A percentile compares a stretch with the other conserved stretches of the same genome.
Conservation (phyloP, 2,113 vertebrate genomes). For the Tupaia tana region DNA sequence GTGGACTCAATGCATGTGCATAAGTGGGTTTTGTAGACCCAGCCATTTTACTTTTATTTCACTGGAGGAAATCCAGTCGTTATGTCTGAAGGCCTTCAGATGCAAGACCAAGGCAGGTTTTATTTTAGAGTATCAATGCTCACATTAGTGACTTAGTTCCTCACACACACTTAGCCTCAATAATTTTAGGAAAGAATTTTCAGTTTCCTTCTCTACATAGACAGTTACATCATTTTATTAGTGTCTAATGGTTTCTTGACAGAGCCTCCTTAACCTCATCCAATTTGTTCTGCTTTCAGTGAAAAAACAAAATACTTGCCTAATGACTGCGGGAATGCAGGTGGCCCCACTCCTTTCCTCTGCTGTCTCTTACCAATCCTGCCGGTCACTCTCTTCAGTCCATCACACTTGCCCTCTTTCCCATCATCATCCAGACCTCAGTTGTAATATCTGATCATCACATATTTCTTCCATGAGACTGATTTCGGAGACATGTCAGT, state of each 20-base stretch:
- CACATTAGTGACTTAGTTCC: not conserved
- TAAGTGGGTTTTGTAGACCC: not conserved
- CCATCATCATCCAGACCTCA: not conserved
- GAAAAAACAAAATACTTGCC: not conserved
- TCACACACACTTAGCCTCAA: not conserved
- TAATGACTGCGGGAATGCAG: not conserved
- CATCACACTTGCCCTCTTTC: not conserved
- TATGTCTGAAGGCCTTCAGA: not conserved
- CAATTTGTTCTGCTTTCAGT: not conserved
- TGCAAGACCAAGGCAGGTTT: not conserved
- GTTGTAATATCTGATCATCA: not conserved
- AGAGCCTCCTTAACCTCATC: not conserved
- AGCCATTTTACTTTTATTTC: not conserved
- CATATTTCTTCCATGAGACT: not conserved
- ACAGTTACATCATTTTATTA: too few relatives aligned
- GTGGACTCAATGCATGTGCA: rapidly evolving
- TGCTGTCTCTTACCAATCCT: not conserved
- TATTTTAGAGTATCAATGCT: not conserved
- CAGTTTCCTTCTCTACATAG: not conserved
- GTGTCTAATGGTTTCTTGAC: not conserved
- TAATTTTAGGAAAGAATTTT: not conserved
- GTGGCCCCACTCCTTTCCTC: not conserved
- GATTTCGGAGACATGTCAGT: not conserved
- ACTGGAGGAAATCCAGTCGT: not conserved
- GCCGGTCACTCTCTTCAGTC: not conserved